phyloP scores from a whole-genome alignment of 2,888 invertebrate genomes.

The Scaptomyza cyrtandrae region DNA sequence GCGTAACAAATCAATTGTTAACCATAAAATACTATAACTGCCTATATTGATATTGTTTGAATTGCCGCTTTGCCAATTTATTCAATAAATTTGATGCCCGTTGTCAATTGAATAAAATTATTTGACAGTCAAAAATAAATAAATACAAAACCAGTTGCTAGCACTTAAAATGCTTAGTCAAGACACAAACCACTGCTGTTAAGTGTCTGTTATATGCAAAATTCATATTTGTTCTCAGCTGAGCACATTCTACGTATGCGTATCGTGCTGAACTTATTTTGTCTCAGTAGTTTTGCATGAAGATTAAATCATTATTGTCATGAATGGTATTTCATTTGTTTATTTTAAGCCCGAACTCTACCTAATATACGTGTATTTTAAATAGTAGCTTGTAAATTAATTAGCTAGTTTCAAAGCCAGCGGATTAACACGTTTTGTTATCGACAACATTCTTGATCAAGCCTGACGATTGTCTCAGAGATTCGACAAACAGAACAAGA shows the following conservation, averaged over 20 bases:
- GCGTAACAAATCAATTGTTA: slow-evolving; percentile 41
- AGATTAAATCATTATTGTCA: not conserved
- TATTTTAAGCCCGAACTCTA: not conserved
- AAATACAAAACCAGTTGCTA: slow-evolving; percentile 30
- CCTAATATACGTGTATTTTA: slow-evolving; percentile 5
- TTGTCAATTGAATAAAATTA: slow-evolving; percentile 22
- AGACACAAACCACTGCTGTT: slow-evolving; percentile 48
- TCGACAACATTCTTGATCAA: slow-evolving; percentile 31
- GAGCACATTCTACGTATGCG: slow-evolving; percentile 38
- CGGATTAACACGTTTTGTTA: slow-evolving; percentile 11
- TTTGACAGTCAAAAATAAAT: slow-evolving; percentile 1
- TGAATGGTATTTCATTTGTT: not conserved
- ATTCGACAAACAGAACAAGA: slow-evolving; percentile 31
- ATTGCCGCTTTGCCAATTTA: slow-evolving; percentile 10
- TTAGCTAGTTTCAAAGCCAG: slow-evolving; percentile 17
- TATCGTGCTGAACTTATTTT: slow-evolving; percentile 30
- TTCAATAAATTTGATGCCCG: slow-evolving; percentile 13
- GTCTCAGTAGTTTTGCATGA: not conserved
- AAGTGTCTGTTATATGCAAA: slow-evolving; percentile 29
- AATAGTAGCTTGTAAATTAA: slow-evolving; percentile 5
- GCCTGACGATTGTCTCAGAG: slow-evolving; percentile 21
- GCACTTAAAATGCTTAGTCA: slow-evolving; percentile 18
- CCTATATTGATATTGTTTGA: slow-evolving; percentile 24
- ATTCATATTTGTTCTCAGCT: slow-evolving; percentile 24
- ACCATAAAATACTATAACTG: slow-evolving; percentile 33